Evolutionary conservation across 2,888 invertebrate species (phyloP).

Genomic region (Athalia circularis): DNA sequence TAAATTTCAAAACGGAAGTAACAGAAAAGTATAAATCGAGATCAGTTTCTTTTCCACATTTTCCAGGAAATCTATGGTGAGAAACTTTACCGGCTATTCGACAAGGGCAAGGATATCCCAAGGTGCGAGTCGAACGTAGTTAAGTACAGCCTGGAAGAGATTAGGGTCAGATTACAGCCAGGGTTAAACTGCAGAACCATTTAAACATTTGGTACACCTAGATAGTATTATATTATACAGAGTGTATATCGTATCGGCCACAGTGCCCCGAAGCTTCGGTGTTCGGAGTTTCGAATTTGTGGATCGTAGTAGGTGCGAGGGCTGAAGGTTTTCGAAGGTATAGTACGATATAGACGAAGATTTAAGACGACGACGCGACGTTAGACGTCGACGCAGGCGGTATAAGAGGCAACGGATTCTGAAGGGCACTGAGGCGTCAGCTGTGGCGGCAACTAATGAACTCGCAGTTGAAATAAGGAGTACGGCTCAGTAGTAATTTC

Average conservation of each 20-base stretch:
- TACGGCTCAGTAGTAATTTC: slow-evolving; percentile 43
- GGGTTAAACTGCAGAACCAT: slow-evolving; percentile 15
- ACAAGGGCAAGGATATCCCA: not conserved
- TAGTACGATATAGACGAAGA: slow-evolving; percentile 1
- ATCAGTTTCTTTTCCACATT: slow-evolving; percentile 9
- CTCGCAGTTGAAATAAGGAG: slow-evolving; percentile 45
- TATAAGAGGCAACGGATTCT: slow-evolving; percentile 1
- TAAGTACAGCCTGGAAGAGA: slow-evolving; percentile 27
- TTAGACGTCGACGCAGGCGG: not conserved
- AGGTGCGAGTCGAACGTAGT: not conserved
- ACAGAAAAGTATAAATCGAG: not conserved
- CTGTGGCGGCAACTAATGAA: slow-evolving; percentile 45
- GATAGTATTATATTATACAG: not conserved
- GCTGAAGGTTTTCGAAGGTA: not conserved
- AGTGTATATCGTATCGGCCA: slow-evolving; percentile 32
- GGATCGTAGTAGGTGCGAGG: slow-evolving; percentile 5
- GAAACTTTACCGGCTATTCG: slow-evolving; percentile 22
- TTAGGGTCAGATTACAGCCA: slow-evolving; percentile 37
- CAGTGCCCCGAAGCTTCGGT: not conserved
- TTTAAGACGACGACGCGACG: slow-evolving; percentile 27
- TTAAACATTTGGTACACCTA: slow-evolving; percentile 37
- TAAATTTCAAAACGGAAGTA: not conserved
- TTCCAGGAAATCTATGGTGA: slow-evolving; percentile 18
- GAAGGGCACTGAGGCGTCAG: slow-evolving; percentile 44
- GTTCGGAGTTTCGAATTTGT: slow-evolving; percentile 14